These are phyloP conservation scores for Protodeltote pygarga DNA, from an alignment of 2,888 invertebrate genomes.

Conservation along the genomic window DNA sequence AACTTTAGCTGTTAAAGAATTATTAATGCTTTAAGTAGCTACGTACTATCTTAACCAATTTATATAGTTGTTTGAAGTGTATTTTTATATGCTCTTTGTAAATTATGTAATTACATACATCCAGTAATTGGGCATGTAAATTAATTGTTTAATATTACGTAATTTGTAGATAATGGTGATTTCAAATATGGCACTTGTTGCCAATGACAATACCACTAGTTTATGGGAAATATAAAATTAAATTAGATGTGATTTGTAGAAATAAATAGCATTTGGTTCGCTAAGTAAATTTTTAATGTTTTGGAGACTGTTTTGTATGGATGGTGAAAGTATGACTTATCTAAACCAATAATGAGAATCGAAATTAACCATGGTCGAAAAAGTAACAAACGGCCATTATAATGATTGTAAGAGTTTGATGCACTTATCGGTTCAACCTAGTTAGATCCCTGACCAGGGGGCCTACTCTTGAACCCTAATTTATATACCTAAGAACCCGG, in stretches of 20 bases:
- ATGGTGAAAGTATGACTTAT: background rate
- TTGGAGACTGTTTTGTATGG: slow-evolving; percentile 14
- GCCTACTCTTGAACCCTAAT: no score
- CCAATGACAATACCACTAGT: slow-evolving; percentile 74
- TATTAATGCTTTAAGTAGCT: slow-evolving; percentile 20
- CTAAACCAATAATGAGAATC: no score
- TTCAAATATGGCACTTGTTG: slow-evolving; percentile 60
- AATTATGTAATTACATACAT: slow-evolving; percentile 45
- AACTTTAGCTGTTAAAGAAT: slow-evolving; percentile 9
- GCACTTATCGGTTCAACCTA: no score
- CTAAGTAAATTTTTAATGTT: slow-evolving; percentile 7
- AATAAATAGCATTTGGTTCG: slow-evolving; percentile 29
- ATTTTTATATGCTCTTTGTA: slow-evolving; percentile 76
- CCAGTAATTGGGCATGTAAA: slow-evolving; percentile 16
- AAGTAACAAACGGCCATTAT: no score
- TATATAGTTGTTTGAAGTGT: slow-evolving; percentile 53
- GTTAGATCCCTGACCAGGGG: no score
- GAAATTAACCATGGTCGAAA: no score
- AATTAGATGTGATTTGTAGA: slow-evolving; percentile 48
- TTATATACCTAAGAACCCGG: no score
- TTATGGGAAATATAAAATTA: slow-evolving; percentile 35
- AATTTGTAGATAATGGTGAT: slow-evolving; percentile 16
- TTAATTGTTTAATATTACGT: slow-evolving; percentile 22
- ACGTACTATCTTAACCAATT: slow-evolving; percentile 19
- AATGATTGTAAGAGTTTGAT: no score